These are phyloP conservation scores for Falco punctatus DNA, from an alignment of 2,113 vertebrate genomes.

Conservation along the genomic window DNA sequence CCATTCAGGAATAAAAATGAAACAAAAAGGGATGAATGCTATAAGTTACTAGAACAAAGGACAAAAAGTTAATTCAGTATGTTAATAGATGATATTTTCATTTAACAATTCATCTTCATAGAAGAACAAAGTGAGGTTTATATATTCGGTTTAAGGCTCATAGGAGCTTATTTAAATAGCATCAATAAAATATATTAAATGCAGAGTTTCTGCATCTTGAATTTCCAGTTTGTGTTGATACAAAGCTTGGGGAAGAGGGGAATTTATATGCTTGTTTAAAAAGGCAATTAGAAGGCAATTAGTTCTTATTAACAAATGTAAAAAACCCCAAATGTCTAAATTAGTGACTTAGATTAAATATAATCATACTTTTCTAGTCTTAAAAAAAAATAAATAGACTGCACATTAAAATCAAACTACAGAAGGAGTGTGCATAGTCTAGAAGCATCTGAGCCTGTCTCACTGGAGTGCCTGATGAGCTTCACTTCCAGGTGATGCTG, in stretches of 20 bases:
- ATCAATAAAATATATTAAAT: neutral
- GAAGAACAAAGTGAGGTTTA: neutral
- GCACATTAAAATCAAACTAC: neutral
- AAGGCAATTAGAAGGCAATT: neutral
- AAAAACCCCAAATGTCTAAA: neutral
- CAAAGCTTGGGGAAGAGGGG: neutral
- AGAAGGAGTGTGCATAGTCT: neutral
- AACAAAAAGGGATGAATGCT: neutral
- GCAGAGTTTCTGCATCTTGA: neutral
- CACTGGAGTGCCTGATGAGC: neutral
- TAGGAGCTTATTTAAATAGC: neutral
- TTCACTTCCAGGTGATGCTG: neutral
- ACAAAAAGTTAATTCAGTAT: neutral
- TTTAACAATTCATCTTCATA: neutral
- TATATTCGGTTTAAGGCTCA: neutral
- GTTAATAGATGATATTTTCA: neutral
- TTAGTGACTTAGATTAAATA: neutral
- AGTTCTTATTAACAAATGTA: neutral
- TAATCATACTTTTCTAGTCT: neutral
- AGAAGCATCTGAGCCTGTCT: neutral
- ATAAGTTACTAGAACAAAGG: neutral
- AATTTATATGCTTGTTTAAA: neutral
- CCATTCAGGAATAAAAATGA: slow-evolving; percentile 26
- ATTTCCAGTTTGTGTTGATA: neutral
- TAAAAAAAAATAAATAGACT: neutral